A percentile compares a stretch with the other conserved stretches of the same genome.
These are phyloP conservation scores for Synanthedon formicaeformis DNA, from an alignment of 2,888 invertebrate genomes.

Conservation along the genomic window DNA sequence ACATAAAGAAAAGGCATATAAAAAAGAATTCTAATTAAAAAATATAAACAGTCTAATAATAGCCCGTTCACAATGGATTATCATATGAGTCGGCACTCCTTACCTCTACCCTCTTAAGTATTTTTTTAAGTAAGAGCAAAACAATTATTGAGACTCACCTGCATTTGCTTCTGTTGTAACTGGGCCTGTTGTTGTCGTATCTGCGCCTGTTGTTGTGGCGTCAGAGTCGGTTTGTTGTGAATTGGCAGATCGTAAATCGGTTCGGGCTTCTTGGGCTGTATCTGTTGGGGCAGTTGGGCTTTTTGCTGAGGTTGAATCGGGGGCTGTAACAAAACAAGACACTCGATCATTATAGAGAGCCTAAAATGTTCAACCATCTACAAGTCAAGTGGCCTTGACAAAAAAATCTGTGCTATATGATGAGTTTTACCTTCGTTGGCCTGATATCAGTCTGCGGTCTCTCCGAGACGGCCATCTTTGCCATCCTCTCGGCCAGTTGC, in stretches of 20 bases:
- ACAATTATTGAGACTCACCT: not conserved
- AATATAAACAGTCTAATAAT: too few relatives aligned
- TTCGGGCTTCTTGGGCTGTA: constrained; percentile 42
- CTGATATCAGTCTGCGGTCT: not conserved
- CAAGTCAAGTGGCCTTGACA: too few relatives aligned
- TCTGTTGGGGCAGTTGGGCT: constrained; percentile 12
- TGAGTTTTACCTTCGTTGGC: too few relatives aligned
- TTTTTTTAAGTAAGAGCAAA: too few relatives aligned
- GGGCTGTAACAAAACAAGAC: not conserved
- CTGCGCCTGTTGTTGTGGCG: constrained; percentile 40
- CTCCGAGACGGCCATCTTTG: constrained; percentile 39
- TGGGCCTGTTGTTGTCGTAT: constrained; percentile 18
- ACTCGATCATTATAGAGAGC: too few relatives aligned
- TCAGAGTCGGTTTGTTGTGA: constrained; percentile 52
- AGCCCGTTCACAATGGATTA: too few relatives aligned
- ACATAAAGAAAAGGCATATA: too few relatives aligned
- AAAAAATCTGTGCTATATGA: too few relatives aligned
- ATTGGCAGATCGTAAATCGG: constrained; percentile 59
- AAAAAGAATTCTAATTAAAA: too few relatives aligned
- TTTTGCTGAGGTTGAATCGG: constrained; percentile 5
- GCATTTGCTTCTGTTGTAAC: not conserved
- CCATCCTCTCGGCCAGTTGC: constrained; percentile 49
- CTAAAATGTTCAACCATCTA: too few relatives aligned
- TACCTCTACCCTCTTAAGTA: too few relatives aligned
- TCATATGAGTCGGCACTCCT: too few relatives aligned